Evolutionary conservation across 2,113 vertebrate genomes (phyloP).

Genomic region (Labrus mixtus): DNA sequence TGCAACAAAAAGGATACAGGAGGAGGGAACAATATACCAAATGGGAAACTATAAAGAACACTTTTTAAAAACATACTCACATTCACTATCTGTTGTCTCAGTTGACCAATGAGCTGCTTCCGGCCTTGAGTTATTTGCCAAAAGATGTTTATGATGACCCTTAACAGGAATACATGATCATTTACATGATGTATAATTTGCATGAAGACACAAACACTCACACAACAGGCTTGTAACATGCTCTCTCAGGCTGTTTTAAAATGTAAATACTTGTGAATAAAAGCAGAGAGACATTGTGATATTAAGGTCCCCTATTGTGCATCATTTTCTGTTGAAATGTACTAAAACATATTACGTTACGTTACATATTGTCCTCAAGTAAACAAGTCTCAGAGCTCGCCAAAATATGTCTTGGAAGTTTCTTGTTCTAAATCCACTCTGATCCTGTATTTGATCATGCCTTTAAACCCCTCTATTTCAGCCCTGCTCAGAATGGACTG

Average conservation of each 20-base stretch:
- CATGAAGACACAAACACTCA: not conserved
- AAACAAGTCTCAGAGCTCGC: too few species aligned
- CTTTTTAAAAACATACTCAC: constrained; percentile 83
- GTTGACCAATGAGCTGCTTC: constrained; percentile 82
- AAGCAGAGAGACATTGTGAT: too few species aligned
- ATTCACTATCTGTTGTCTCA: constrained; percentile 89
- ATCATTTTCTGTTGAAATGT: too few species aligned
- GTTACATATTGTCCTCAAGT: too few species aligned
- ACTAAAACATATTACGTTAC: too few species aligned
- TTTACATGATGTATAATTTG: not conserved
- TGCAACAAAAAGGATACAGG: not conserved
- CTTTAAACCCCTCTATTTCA: too few species aligned
- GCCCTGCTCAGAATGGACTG: too few species aligned
- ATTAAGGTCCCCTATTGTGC: too few species aligned
- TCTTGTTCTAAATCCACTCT: too few species aligned
- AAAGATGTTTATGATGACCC: constrained; percentile 89
- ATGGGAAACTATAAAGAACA: not conserved
- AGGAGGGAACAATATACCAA: not conserved
- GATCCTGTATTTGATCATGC: too few species aligned
- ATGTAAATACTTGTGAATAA: too few species aligned
- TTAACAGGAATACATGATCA: constrained; percentile 54
- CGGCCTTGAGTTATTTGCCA: constrained; percentile 90
- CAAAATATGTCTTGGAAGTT: too few species aligned
- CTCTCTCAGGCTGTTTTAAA: not conserved
- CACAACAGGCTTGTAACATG: not conserved